Evolutionary conservation across 2,113 vertebrate genomes (phyloP).

Genomic region (Rhea americana): DNA sequence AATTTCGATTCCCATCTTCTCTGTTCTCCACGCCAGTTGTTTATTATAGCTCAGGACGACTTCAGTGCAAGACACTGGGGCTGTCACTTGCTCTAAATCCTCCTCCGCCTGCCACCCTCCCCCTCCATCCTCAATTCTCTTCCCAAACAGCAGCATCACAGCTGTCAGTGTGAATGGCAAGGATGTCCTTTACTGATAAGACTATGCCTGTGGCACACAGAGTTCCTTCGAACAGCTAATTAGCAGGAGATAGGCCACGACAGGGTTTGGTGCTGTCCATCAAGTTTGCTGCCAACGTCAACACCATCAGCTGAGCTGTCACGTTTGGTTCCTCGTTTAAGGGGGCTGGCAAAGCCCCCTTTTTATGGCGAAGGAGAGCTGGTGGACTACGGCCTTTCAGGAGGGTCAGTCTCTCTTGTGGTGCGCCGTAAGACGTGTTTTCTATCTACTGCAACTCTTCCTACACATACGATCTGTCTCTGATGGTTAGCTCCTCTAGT

Average conservation of each 20-base stretch:
- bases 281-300: slow-evolving; percentile 81
- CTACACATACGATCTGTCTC: neutral
- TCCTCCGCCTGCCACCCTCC: neutral
- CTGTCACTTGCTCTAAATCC: slow-evolving; percentile 69
- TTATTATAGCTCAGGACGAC: slow-evolving; percentile 51
- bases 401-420: neutral
- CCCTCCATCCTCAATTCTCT: neutral
- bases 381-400: slow-evolving; percentile 11
- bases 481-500: neutral
- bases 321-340: slow-evolving; percentile 81
- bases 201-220: slow-evolving; percentile 79
- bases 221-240: slow-evolving; percentile 87
- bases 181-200: slow-evolving; percentile 80
- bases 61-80: slow-evolving; percentile 55
- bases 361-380: slow-evolving; percentile 31
- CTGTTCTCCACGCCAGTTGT: slow-evolving; percentile 30
- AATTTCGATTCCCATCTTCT: slow-evolving; percentile 45
- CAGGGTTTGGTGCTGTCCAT: slow-evolving; percentile 84
- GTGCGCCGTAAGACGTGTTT: neutral
- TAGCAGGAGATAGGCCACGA: slow-evolving; percentile 80
- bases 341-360: slow-evolving; percentile 72
- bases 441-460: neutral
- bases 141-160: slow-evolving; percentile 62
- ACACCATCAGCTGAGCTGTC: slow-evolving; percentile 88
- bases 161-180: slow-evolving; percentile 76